Evolutionary conservation across 2,888 invertebrate genomes (phyloP), one percentile per base, ranked within the genome.

Genomic region (Hirtodrosophila confusa): DNA sequence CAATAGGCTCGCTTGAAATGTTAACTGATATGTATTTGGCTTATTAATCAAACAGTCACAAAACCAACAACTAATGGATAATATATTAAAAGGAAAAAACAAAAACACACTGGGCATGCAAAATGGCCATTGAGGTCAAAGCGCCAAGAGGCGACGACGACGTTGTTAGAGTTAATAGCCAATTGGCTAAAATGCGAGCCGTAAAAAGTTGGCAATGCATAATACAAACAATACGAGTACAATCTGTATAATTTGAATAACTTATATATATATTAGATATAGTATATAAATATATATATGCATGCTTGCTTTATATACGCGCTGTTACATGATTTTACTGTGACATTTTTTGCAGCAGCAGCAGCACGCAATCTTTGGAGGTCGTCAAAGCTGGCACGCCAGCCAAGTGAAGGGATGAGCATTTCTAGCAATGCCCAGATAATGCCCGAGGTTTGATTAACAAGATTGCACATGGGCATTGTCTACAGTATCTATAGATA

Each of bases 111-210:
- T 41, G 57, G 58, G 35, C 76, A 78, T 60, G 61, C 56, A 48
- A 80, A 73, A 66, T 53, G 58, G 58, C 50, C 77, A 82, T 80
- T 78, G 75, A 80, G 78, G 78, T 80, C 78, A 80, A 69, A 57
- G 50, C 51, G 54, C 60, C 57, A 74, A 70, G 49, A 68, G 50
- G 29, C 54, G 50, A 64, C 55, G 11, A 33, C 44, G 33, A 40
- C n/a, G 5, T 58, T 55, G 54, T 48, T 45, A 35, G 27, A 17
- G 48, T 51, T 62, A 51, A 63, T 51, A 36, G 47, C 4, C 50
- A 37, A 44, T 37, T 57, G 43, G 56, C 61, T 24, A 48, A 62
- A 62, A 43, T 39, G 53, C 17, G 40, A 50, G 41, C 33, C 49
- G 41, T 43, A 57, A 51, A 67, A 63, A 68, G 43, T 55, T 55